phyloP scores from a whole-genome alignment of 2,888 invertebrate species.

The Mythimna ferrago region DNA sequence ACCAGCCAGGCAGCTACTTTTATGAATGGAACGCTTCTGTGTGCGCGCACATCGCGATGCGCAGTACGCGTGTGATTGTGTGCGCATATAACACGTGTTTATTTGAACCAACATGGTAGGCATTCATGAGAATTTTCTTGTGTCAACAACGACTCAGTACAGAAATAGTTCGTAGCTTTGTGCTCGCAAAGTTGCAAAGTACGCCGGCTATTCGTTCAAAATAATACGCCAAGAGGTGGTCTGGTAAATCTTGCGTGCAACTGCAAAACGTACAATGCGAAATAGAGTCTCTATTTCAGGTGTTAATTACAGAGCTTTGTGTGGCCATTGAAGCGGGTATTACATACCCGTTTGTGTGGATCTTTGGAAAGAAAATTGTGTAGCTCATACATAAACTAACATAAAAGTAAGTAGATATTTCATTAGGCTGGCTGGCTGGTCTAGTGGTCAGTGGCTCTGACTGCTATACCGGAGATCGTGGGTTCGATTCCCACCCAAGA shows the following conservation, averaged over 20 bases:
- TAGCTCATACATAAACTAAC: neutral
- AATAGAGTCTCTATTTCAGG: slow-evolving; percentile 48
- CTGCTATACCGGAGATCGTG: no score
- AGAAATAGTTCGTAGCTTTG: slow-evolving; percentile 87
- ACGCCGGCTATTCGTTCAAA: slow-evolving; percentile 59
- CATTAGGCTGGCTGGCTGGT: no score
- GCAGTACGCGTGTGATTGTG: slow-evolving; percentile 66
- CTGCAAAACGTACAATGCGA: slow-evolving; percentile 46
- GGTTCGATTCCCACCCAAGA: no score
- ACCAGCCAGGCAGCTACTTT: slow-evolving; percentile 68
- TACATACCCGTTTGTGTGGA: neutral
- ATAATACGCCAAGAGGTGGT: slow-evolving; percentile 51
- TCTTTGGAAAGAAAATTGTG: neutral
- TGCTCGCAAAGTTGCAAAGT: slow-evolving; percentile 82
- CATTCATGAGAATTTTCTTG: slow-evolving; percentile 90
- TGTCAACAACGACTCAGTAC: slow-evolving; percentile 86
- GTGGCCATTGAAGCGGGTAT: slow-evolving; percentile 8
- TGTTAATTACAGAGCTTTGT: slow-evolving; percentile 42
- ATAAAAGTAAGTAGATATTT: no score
- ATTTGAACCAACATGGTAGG: slow-evolving; percentile 85
- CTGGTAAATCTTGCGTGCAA: slow-evolving; percentile 41
- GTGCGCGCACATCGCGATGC: slow-evolving; percentile 71
- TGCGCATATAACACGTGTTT: slow-evolving; percentile 83
- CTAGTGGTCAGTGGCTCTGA: no score
- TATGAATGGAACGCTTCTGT: slow-evolving; percentile 79